Conservation (phyloP, 2,797 vertebrate genomes). For the Molothrus ater region DNA sequence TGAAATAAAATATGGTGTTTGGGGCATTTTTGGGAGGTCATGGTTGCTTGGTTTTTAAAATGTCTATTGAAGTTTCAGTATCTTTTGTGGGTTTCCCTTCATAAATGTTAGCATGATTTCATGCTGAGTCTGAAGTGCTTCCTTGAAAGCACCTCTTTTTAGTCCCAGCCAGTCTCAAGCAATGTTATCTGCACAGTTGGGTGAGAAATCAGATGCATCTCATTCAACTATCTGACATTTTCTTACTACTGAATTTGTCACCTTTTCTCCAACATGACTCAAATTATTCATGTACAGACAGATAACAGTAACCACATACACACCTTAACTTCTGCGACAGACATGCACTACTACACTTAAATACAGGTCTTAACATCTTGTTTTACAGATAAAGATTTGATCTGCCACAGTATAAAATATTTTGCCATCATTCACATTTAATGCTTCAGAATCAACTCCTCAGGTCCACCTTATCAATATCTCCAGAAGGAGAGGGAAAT, state of each 20-base stretch:
- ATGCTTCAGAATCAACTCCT: not conserved
- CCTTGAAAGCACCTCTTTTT: not conserved
- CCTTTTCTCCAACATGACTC: not conserved
- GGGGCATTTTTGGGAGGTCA: accelerated
- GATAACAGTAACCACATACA: not conserved
- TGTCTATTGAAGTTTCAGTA: not conserved
- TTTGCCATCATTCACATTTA: not conserved
- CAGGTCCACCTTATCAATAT: not conserved
- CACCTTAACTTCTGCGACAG: not conserved
- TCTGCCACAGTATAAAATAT: not conserved
- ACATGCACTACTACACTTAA: not conserved
- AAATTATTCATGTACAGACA: not conserved
- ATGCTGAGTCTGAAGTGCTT: not conserved
- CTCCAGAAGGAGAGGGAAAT: not conserved
- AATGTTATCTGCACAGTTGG: not conserved
- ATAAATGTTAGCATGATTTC: not conserved
- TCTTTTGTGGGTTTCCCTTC: not conserved
- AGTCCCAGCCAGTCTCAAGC: not conserved
- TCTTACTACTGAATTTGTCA: not conserved
- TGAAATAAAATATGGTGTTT: not conserved
- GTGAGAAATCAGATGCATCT: not conserved
- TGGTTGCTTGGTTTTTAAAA: not conserved
- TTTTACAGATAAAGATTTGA: not conserved
- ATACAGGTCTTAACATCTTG: not conserved
- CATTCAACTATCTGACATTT: not conserved